Evolutionary conservation across 2,113 vertebrate species (phyloP).

Genomic region (Pseudonaja textilis): DNA sequence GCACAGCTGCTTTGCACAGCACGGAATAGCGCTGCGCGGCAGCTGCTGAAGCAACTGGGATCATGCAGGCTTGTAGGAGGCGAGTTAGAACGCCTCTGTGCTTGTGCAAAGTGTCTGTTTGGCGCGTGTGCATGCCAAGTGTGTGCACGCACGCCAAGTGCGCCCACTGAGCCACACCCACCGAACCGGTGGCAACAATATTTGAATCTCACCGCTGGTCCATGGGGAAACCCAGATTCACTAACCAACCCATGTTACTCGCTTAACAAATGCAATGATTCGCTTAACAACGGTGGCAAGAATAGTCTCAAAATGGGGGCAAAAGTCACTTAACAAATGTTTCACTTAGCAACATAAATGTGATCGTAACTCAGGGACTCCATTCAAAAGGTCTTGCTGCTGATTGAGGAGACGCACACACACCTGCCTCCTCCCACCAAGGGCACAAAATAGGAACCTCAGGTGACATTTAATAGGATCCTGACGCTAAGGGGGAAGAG

Average conservation of each 20-base stretch:
- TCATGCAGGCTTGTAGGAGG: too few species aligned
- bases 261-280: background rate
- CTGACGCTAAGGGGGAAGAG: background rate
- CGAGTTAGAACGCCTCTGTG: too few species aligned
- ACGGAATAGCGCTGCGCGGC: too few species aligned
- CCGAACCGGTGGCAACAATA: too few species aligned
- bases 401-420: background rate
- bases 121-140: too few species aligned
- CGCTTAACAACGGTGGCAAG: background rate
- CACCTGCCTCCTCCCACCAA: background rate
- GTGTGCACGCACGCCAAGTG: too few species aligned
- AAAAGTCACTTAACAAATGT: background rate
- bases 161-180: too few species aligned
- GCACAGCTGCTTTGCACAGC: too few species aligned
- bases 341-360: background rate
- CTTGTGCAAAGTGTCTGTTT: too few species aligned
- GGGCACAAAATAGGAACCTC: background rate
- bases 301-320: background rate
- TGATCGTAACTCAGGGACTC: background rate
- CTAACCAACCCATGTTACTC: background rate
- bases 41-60: too few species aligned
- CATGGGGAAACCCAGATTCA: background rate
- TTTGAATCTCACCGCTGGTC: background rate
- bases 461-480: background rate
- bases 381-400: background rate